Base-by-base conservation (phyloP, 2,888 invertebrate genomes). In the Pollenia labialis region DNA sequence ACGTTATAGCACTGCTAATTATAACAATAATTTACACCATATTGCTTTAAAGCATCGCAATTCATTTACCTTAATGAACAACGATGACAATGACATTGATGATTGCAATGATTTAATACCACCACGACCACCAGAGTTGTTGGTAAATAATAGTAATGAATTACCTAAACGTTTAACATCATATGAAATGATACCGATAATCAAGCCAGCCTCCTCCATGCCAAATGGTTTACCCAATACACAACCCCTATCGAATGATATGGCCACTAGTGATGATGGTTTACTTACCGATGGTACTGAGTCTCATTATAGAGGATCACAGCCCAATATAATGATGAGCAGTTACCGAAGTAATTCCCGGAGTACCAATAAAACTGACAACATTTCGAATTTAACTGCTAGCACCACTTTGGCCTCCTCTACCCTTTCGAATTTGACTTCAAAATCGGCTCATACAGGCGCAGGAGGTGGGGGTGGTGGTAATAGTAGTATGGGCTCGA, bases 191-290 rank as follows among this genome's bases (percentile, higher is more conserved):
- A 89, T 92, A 89, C 90, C 92, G 46, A 92, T 92, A 86, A 89
- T 92, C 89, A 92, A 94, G 90, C 92, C 93, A 46, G 91, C 92
- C 72, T 90, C 91, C 64, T 93, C 93, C 72, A 92, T 93, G 92
- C 93, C 93, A 44, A 92, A 90, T 84, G 93, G 93, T 54, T 79
- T 92, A 81, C 90, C 91, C 44, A 87, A 88, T 74, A 81, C 88
- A 69, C 87, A 83, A 62, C 88, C 48, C 32, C 71, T 46, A 71
- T 86, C 74, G 75, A 85, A 83, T 72, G 74, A 66, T 62, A 52
- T 72, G 56, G 46, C 72, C 52, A 40, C 50, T 2, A 87, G 72
- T 44, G 84, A 85, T 60, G 88, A 86, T 76, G 79, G 81, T 11
- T 76, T 84, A 23, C 68, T 77, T 56, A 76, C 16, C n/a, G 90